Evolutionary conservation across 2,113 vertebrate species (phyloP), one percentile per base, ranked within the genome.

Genomic region (Gobiocypris rarus): DNA sequence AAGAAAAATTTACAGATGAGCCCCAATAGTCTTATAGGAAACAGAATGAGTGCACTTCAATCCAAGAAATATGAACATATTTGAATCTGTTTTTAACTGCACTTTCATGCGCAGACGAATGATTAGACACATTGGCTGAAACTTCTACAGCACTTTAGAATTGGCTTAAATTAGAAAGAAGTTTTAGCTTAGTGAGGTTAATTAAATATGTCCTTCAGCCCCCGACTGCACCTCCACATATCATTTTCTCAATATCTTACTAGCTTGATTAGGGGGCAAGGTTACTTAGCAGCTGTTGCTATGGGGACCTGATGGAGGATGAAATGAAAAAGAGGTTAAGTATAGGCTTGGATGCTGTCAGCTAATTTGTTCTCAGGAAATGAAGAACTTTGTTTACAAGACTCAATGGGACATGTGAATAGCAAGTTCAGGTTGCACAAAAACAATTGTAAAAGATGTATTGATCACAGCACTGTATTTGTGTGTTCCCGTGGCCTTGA

Each of bases 211-310:
- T 82, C 77, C 50, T 75, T 80, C 73, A 83, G 43, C 34, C 67
- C 67, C 61, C 59, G 50, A 28, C 63, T 73, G 14, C 52, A 61
- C 61, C 63, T 80, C 41, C 19, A 15, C 15, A 11, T 56, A n/a
- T 84, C 69, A 76, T 58, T 63, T 58, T 73, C 63, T 83, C 83
- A 77, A 77, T 78, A 50, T 73, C 69, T 85, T 81, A 67, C 45
- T 65, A 81, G 43, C 70, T 74, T 82, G 85, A 88, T 87, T 86
- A 73, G n/a, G 41, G 83, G 83, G 59, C 65, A 86, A 87, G 86
- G 84, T 87, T 87, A 89, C 81, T 82, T 89, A 87, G 82, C 84
- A 81, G 80, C 78, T 58, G 73, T 89, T 89, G 73, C 87, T 78
- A 79, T 86, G 75, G 86, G 71, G 86, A 90, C 73, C 75, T 87